Conservation (phyloP, 2,888 invertebrate species). For the Cosmia trapezina region DNA sequence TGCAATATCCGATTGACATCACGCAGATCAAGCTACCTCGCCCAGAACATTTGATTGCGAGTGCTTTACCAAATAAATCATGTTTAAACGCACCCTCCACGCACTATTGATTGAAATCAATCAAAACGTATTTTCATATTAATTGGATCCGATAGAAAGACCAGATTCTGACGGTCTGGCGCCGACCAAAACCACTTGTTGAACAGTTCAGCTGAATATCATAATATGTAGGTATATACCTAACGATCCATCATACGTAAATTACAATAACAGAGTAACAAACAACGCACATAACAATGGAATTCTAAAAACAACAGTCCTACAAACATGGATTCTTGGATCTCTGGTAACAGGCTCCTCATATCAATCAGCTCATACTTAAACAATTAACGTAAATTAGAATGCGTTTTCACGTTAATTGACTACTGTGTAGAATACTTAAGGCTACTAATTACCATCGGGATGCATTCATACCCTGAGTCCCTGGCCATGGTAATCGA, state of each 20-base stretch:
- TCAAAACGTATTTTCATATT: conserved; percentile 69
- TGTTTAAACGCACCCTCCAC: conserved; percentile 54
- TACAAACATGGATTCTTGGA: conserved; percentile 64
- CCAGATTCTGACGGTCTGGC: conserved; percentile 54
- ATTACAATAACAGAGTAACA: conserved; percentile 35
- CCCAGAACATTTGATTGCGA: conserved; percentile 45
- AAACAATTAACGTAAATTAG: conserved; percentile 74
- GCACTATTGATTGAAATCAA: conserved; percentile 60
- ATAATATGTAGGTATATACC: conserved; percentile 1
- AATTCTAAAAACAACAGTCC: conserved; percentile 57
- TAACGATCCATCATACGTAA: conserved; percentile 46
- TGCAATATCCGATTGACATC: conserved; percentile 47
- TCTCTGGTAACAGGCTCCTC: conserved; percentile 64
- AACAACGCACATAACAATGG: conserved; percentile 39
- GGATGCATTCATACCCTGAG: conserved; percentile 64
- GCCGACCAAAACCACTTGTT: conserved; percentile 57
- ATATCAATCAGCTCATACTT: conserved; percentile 75
- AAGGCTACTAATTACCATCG: conserved; percentile 64
- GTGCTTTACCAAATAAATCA: conserved; percentile 46
- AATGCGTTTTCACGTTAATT: conserved; percentile 77
- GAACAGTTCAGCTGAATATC: conserved; percentile 40
- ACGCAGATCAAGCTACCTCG: conserved; percentile 16
- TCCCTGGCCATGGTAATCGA: conserved; percentile 68
- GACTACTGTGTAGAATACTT: conserved; percentile 65
- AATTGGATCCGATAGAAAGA: conserved; percentile 62